A percentile compares a stretch with the other conserved stretches of the same genome.
Conservation (phyloP, 2,113 vertebrate genomes). For the Eclectus roratus region DNA sequence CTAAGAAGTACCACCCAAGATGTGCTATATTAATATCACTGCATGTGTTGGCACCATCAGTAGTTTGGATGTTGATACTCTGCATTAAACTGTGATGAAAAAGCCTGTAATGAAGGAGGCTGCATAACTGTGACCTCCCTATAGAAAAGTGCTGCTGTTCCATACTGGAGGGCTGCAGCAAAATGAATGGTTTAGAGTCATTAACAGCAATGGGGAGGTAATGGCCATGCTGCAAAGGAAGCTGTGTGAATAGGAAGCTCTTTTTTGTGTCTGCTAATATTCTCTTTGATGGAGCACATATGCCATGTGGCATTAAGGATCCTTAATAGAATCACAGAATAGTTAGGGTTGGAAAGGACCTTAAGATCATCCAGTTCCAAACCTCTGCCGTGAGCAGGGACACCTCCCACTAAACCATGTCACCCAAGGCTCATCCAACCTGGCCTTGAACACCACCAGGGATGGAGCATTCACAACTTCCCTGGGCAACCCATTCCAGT, state of each 20-base stretch:
- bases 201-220: fast-evolving
- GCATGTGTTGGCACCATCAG: fast-evolving
- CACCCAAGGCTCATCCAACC: too few relatives aligned
- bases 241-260: background rate
- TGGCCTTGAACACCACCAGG: too few relatives aligned
- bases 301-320: background rate
- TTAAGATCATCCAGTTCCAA: background rate
- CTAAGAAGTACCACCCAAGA: background rate
- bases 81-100: background rate
- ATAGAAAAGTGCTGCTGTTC: background rate
- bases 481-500: too few relatives aligned
- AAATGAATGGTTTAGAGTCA: background rate
- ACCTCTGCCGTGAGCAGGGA: background rate
- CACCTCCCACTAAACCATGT: too few relatives aligned
- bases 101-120: background rate
- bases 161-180: background rate
- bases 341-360: background rate
- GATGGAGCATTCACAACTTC: too few relatives aligned
- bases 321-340: background rate
- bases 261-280: background rate
- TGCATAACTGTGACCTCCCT: background rate
- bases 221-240: background rate
- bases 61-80: background rate
- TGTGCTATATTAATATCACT: background rate
- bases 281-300: background rate